Conservation (phyloP, 2,797 vertebrate species). For the Acipenser oxyrinchus region DNA sequence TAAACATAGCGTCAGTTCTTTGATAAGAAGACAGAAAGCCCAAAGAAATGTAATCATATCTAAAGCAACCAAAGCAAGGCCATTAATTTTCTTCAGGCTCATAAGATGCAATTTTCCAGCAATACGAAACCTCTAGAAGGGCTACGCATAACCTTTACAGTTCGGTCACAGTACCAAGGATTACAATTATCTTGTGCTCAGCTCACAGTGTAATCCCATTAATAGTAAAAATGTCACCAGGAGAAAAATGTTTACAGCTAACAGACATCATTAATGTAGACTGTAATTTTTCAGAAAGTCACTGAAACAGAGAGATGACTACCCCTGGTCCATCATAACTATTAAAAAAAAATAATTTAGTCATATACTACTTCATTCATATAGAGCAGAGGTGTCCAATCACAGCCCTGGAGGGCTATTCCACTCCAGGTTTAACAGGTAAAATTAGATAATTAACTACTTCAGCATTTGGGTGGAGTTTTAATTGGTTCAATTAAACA, state of each 20-base stretch:
- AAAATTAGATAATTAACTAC: no score
- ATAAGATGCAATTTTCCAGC: neutral
- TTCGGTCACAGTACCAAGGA: constrained; percentile 6
- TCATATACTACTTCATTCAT: neutral
- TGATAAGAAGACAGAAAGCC: no score
- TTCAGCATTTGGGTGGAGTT: no score
- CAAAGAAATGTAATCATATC: neutral
- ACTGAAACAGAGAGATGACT: neutral
- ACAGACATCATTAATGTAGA: neutral
- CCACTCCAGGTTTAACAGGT: no score
- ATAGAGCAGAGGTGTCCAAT: neutral
- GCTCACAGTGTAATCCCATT: neutral
- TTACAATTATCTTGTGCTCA: constrained; percentile 11
- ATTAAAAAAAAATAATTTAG: neutral
- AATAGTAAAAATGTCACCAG: constrained; percentile 1
- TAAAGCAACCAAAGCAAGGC: constrained; percentile 2
- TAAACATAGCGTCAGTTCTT: no score
- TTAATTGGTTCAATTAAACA: no score
- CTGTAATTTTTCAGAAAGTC: neutral
- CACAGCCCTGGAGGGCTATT: no score
- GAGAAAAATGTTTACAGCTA: neutral
- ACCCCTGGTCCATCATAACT: neutral
- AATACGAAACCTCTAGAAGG: neutral
- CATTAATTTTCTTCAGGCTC: neutral
- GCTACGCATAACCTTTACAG: neutral